Conservation (phyloP, 2,113 vertebrate genomes). For the Saguinus imperator region DNA sequence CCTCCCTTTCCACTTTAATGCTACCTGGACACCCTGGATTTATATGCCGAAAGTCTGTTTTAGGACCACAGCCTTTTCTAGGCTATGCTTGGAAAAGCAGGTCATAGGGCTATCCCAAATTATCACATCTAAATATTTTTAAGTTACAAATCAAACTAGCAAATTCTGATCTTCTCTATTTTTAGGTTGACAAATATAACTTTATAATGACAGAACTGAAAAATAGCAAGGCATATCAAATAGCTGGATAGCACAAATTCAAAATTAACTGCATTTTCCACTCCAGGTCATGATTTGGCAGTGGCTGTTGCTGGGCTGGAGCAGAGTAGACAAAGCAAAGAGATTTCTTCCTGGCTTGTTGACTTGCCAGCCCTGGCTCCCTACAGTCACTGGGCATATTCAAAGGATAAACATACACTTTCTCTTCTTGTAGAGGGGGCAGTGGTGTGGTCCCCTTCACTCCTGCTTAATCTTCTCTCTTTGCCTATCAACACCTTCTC, state of each 20-base stretch:
- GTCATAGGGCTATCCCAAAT: neutral
- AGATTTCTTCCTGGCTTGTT: neutral
- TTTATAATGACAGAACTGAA: neutral
- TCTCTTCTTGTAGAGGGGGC: neutral
- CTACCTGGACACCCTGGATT: neutral
- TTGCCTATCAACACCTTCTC: neutral
- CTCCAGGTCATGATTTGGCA: neutral
- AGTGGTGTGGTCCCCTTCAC: neutral
- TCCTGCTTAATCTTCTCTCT: neutral
- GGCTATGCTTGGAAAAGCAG: neutral
- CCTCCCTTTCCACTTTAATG: neutral
- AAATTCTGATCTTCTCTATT: neutral
- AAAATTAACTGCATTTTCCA: neutral
- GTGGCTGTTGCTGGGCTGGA: neutral
- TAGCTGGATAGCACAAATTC: neutral
- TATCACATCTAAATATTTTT: neutral
- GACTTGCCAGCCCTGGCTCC: neutral
- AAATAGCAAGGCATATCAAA: neutral
- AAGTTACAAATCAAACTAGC: neutral
- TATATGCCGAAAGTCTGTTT: neutral
- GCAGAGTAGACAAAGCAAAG: neutral
- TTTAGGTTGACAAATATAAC: neutral
- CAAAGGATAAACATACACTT: neutral
- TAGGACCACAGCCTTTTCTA: neutral
- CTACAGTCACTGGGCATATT: neutral